These are phyloP conservation scores for Platysternon megacephalum DNA, from an alignment of 2,113 vertebrate genomes.

Conservation along the genomic window DNA sequence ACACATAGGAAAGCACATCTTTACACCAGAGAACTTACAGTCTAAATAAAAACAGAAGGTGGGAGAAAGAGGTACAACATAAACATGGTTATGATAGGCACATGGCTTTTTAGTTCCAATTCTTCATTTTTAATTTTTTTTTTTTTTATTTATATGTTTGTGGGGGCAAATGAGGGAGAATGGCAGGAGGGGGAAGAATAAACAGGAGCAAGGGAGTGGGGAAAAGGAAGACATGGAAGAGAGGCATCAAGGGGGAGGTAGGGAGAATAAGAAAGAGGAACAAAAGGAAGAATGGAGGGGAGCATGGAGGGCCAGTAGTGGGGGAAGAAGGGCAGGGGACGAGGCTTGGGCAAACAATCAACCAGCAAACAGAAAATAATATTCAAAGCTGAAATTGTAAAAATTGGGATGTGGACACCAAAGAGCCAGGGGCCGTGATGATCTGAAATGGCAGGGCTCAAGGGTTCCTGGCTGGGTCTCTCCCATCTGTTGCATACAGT, in stretches of 20 bases:
- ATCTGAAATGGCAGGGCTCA: accelerated
- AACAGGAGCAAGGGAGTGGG: background rate
- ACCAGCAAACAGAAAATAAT: background rate
- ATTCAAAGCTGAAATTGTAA: background rate
- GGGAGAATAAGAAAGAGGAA: background rate
- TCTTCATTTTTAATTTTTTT: background rate
- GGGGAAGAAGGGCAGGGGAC: background rate
- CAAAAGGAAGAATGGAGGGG: background rate
- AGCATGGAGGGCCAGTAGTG: accelerated
- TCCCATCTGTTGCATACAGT: background rate
- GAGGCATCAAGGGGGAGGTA: background rate
- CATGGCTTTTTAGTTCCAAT: accelerated
- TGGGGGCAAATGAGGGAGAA: background rate
- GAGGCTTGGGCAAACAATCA: background rate
- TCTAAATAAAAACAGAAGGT: accelerated
- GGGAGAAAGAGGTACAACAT: accelerated
- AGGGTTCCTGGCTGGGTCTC: accelerated
- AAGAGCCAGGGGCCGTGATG: background rate
- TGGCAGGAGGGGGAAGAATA: background rate
- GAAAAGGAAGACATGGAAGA: background rate
- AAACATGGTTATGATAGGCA: accelerated
- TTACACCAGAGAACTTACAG: accelerated
- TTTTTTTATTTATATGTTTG: background rate
- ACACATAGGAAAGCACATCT: accelerated
- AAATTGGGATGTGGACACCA: accelerated